phyloP scores from a whole-genome alignment of 2,888 invertebrate species.

The Phymatocera aterrima region DNA sequence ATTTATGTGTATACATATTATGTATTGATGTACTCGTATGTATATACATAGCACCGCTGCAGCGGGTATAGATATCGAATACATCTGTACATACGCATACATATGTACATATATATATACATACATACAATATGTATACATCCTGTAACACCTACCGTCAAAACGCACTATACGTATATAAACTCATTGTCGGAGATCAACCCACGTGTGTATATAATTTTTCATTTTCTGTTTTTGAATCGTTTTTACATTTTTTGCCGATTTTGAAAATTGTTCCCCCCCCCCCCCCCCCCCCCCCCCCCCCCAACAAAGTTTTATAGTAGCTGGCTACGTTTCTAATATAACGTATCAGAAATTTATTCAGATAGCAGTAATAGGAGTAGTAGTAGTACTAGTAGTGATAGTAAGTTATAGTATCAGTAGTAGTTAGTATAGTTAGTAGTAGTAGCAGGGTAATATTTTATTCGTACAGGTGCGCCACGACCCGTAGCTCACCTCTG shows the following conservation, averaged over 20 bases:
- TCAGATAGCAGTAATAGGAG: constrained; percentile 1
- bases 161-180: constrained; percentile 42
- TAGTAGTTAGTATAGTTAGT: constrained; percentile 3
- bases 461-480: constrained; percentile 12
- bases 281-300: too few species aligned
- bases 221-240: background rate
- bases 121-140: background rate
- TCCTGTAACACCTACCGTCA: constrained; percentile 29
- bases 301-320: background rate
- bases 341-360: constrained; percentile 7
- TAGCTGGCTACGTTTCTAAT: constrained; percentile 23
- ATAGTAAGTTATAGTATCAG: background rate
- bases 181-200: constrained; percentile 39
- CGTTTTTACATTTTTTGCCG: background rate
- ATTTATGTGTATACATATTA: too few species aligned
- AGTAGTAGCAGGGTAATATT: background rate
- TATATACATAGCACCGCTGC: constrained; percentile 39
- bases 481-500: background rate
- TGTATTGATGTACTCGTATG: too few species aligned
- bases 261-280: background rate
- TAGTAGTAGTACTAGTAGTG: constrained; percentile 12
- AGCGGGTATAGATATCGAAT: background rate
- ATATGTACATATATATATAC: background rate
- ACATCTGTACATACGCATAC: background rate
- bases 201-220: constrained; percentile 5